Evolutionary conservation across 2,797 vertebrate species (phyloP).

Genomic region (Enteromius trimaculatus): DNA sequence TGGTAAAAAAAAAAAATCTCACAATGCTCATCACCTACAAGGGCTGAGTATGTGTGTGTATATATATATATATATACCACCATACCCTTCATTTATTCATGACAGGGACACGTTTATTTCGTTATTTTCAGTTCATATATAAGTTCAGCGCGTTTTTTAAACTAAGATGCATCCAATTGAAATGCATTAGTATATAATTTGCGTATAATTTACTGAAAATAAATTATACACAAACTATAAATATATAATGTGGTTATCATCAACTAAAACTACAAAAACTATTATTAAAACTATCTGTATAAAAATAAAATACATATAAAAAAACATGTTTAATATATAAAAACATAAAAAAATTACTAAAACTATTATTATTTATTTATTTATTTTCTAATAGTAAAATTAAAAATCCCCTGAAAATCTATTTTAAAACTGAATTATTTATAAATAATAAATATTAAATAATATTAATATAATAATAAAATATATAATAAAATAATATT

Average conservation of each 20-base stretch:
- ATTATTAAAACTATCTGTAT: background rate
- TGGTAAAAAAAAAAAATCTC: background rate
- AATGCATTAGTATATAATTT: too few relatives aligned
- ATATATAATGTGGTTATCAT: background rate
- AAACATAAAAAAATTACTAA: background rate
- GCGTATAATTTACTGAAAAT: too few relatives aligned
- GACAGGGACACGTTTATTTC: too few relatives aligned
- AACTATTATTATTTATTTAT: too few relatives aligned
- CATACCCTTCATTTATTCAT: too few relatives aligned
- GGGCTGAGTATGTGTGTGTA: background rate
- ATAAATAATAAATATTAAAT: background rate
- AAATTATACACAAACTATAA: background rate
- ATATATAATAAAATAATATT: conserved; percentile 6
- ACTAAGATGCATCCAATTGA: too few relatives aligned
- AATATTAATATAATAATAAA: background rate
- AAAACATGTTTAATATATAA: background rate
- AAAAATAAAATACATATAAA: background rate
- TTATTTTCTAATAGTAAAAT: background rate
- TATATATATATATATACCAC: too few relatives aligned
- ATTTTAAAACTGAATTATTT: background rate
- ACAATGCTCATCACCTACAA: background rate
- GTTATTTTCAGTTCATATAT: too few relatives aligned
- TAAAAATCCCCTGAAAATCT: background rate
- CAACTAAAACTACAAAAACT: background rate
- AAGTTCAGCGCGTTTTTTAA: too few relatives aligned